A percentile compares a stretch with the other conserved stretches of the same genome.
These are phyloP conservation scores for Arctopsyche grandis DNA, from an alignment of 1,140 invertebrate genomes.

Conservation along the genomic window DNA sequence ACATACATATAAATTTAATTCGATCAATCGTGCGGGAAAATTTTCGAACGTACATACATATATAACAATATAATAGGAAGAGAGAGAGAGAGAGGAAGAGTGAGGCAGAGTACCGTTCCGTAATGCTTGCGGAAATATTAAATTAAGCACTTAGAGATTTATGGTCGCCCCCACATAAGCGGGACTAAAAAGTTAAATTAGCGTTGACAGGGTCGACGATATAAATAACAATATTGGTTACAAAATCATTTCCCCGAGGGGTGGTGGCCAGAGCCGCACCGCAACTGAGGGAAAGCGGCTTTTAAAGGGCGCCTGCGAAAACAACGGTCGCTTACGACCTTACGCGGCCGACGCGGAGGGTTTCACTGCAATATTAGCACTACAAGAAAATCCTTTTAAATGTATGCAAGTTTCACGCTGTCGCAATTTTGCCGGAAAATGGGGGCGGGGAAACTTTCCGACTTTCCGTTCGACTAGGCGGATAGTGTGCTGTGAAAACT, in stretches of 20 bases:
- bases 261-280: neutral
- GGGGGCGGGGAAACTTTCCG: neutral
- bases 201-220: slow-evolving; percentile 33
- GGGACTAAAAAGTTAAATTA: slow-evolving; percentile 33
- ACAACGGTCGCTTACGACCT: slow-evolving; percentile 14
- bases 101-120: neutral
- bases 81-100: neutral
- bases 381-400: slow-evolving; percentile 49
- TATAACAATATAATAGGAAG: too few species aligned
- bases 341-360: neutral
- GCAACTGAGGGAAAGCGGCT: neutral
- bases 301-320: neutral
- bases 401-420: slow-evolving; percentile 43
- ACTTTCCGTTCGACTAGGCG: neutral
- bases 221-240: slow-evolving; percentile 42
- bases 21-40: neutral
- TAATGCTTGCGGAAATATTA: slow-evolving; percentile 29
- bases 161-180: slow-evolving; percentile 15
- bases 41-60: neutral
- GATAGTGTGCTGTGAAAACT: neutral
- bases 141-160: slow-evolving; percentile 34
- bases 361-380: slow-evolving; percentile 33
- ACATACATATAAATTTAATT: too few species aligned
- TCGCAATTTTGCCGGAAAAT: slow-evolving; percentile 25
- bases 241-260: slow-evolving; percentile 37